Evolutionary conservation across 2,797 vertebrate species (phyloP).

Genomic region (Nothura maculosa): DNA sequence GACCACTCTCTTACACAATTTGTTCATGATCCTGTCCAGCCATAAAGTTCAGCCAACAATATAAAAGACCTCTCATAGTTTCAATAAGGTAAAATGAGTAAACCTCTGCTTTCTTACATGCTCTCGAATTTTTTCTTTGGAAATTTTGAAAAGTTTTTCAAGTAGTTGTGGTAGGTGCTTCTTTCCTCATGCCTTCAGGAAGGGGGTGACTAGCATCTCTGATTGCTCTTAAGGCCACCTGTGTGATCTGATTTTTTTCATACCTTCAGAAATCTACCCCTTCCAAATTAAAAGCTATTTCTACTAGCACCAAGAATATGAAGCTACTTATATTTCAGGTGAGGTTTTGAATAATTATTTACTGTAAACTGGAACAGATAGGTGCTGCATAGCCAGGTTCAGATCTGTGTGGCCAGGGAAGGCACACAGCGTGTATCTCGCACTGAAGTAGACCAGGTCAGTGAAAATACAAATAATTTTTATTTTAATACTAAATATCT

Average conservation of each 20-base stretch:
- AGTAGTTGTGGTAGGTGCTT: not conserved
- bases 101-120: not conserved
- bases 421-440: not conserved
- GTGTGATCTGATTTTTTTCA: too few relatives aligned
- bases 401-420: not conserved
- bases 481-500: not conserved
- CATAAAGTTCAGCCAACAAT: not conserved
- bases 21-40: not conserved
- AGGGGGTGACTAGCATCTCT: not conserved
- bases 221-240: not conserved
- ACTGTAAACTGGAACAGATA: not conserved
- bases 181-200: not conserved
- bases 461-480: not conserved
- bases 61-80: not conserved
- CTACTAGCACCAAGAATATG: not conserved
- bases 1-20: not conserved
- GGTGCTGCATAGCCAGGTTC: not conserved
- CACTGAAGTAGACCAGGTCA: not conserved
- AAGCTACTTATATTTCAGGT: not conserved
- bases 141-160: not conserved
- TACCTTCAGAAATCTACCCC: too few relatives aligned
- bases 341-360: not conserved
- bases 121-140: not conserved
- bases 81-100: not conserved
- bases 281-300: not conserved